A percentile compares a stretch with the other conserved stretches of the same genome.
phyloP scores from a whole-genome alignment of 2,797 vertebrate genomes.

The Sciurus vulgaris region DNA sequence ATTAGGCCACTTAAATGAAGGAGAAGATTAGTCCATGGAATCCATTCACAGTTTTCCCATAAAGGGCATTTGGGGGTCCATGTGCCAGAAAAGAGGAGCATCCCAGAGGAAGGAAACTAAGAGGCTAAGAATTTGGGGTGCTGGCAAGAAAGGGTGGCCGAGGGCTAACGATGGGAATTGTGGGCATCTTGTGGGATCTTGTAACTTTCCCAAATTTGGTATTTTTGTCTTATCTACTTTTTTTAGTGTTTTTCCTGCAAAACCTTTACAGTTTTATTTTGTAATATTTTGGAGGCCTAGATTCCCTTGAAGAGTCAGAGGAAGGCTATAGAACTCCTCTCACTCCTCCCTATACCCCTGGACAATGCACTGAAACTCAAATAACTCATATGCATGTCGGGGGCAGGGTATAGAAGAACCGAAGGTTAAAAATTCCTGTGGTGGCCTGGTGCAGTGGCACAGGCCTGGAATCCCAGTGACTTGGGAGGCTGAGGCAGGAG shows the following conservation, averaged over 20 bases:
- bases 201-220: neutral
- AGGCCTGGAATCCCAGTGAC: too few species aligned
- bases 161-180: neutral
- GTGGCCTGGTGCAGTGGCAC: too few species aligned
- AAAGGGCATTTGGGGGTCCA: neutral
- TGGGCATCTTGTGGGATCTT: neutral
- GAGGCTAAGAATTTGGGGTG: neutral
- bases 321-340: neutral
- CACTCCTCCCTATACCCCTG: neutral
- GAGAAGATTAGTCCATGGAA: neutral
- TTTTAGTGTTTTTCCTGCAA: conserved; percentile 6
- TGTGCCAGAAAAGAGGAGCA: neutral
- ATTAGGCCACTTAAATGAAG: neutral
- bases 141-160: neutral
- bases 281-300: neutral
- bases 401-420: neutral
- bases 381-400: conserved; percentile 22
- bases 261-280: conserved; percentile 18
- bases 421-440: neutral
- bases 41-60: neutral
- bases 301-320: neutral
- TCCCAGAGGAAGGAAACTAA: neutral
- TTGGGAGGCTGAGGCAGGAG: too few species aligned
- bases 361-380: conserved; percentile 20
- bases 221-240: conserved; percentile 38